phyloP scores from a whole-genome alignment of 2,113 vertebrate species.

The Stegostoma tigrinum region DNA sequence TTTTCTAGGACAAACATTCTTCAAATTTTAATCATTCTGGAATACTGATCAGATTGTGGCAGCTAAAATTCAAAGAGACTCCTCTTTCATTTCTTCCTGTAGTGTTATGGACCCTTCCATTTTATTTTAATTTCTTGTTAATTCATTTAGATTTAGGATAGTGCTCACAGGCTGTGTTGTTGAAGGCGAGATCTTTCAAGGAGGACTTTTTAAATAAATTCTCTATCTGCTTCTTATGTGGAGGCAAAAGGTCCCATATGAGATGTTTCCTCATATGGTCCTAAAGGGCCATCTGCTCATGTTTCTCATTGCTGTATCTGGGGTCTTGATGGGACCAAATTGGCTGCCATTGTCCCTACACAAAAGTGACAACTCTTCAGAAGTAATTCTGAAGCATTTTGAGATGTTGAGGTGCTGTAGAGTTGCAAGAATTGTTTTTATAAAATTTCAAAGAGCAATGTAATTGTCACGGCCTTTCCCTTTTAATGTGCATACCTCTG shows the following conservation, averaged over 20 bases:
- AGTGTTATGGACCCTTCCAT: neutral
- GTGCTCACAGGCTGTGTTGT: neutral
- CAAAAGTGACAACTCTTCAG: neutral
- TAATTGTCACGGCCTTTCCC: neutral
- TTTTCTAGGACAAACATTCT: neutral
- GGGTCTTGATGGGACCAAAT: neutral
- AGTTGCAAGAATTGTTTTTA: neutral
- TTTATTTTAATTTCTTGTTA: neutral
- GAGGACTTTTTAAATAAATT: neutral
- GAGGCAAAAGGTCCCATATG: neutral
- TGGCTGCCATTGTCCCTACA: neutral
- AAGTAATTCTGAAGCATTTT: neutral
- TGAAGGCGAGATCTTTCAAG: neutral
- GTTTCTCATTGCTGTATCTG: neutral
- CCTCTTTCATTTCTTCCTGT: neutral
- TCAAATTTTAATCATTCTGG: neutral
- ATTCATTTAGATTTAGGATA: neutral
- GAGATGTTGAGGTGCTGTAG: neutral
- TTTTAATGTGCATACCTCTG: neutral
- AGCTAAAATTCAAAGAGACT: neutral
- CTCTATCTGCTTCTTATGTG: neutral
- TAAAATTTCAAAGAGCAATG: neutral
- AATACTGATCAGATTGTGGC: neutral
- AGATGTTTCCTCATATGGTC: neutral
- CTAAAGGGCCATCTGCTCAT: neutral